Percentiles rank a stretch among this genome's conserved stretches.
Conservation (phyloP, 1,140 invertebrate species). For the Heliothis subflexa region DNA sequence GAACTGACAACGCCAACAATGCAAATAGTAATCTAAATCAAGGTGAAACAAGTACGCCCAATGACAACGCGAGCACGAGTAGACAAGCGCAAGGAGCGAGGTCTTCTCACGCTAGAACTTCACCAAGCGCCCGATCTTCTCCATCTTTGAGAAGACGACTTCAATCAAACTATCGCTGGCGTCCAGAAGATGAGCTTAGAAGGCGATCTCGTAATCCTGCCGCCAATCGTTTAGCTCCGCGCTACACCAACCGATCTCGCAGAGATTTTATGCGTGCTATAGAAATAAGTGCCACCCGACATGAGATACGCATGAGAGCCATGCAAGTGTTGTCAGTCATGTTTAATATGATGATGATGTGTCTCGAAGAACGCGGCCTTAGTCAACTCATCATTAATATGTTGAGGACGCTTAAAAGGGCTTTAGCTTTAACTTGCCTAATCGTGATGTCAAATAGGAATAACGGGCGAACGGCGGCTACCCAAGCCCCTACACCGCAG, state of each 20-base stretch:
- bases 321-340: constrained; percentile 83
- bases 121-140: constrained; percentile 60
- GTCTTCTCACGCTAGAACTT: constrained; percentile 58
- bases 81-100: constrained; percentile 55
- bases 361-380: constrained; percentile 78
- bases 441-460: constrained; percentile 80
- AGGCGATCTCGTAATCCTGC: constrained; percentile 64
- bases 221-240: constrained; percentile 65
- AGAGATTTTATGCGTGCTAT: constrained; percentile 71
- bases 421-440: constrained; percentile 81
- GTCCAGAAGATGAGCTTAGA: constrained; percentile 71
- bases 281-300: constrained; percentile 78
- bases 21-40: constrained; percentile 37
- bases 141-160: constrained; percentile 69
- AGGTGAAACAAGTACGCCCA: constrained; percentile 50
- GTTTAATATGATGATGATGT: constrained; percentile 86
- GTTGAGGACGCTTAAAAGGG: constrained; percentile 80
- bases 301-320: constrained; percentile 82
- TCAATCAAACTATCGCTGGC: constrained; percentile 69
- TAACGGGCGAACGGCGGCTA: constrained; percentile 57
- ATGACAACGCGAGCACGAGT: constrained; percentile 56
- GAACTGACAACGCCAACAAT: constrained; percentile 19
- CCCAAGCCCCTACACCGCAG: constrained; percentile 57
- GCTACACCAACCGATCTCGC: constrained; percentile 66
- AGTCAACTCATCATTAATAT: constrained; percentile 83